phyloP scores from a whole-genome alignment of 2,888 invertebrate species.

The Pollenia griseotomentosa region DNA sequence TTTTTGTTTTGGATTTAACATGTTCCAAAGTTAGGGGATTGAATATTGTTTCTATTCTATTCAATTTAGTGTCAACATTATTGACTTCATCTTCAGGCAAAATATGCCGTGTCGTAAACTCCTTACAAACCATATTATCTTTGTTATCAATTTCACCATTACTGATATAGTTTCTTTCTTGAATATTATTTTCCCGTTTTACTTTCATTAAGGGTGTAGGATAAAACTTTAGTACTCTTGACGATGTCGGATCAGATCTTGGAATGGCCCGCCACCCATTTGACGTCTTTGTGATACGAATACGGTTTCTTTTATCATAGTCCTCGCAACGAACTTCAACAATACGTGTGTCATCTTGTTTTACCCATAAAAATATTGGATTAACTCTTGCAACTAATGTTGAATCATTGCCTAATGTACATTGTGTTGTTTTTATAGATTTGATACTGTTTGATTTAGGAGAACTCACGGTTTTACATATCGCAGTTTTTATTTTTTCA shows the following conservation, averaged over 20 bases:
- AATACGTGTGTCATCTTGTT: conserved; percentile 91
- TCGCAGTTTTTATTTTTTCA: not conserved
- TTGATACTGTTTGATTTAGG: not conserved
- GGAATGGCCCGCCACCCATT: conserved; percentile 93
- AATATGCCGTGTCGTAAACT: not conserved
- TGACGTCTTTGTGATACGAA: conserved; percentile 92
- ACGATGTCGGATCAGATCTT: conserved; percentile 87
- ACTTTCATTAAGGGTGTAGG: conserved; percentile 83
- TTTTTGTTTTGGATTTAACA: conserved; percentile 40
- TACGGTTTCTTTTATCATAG: conserved; percentile 93
- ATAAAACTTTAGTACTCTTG: conserved; percentile 81
- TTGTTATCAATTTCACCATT: conserved; percentile 10
- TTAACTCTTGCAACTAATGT: conserved; percentile 84
- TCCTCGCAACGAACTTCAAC: conserved; percentile 94
- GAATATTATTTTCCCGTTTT: conserved; percentile 78
- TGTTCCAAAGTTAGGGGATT: conserved; percentile 34
- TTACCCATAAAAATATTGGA: conserved; percentile 94
- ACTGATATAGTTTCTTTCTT: conserved; percentile 68
- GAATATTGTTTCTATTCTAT: conserved; percentile 11
- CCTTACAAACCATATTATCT: not conserved
- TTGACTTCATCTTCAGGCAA: not conserved
- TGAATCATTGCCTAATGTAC: not conserved
- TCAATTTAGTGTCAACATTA: conserved; percentile 12
- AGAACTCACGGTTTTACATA: not conserved
- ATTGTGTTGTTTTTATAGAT: conserved; percentile 20